Percentiles rank a stretch among this genome's conserved stretches.
phyloP scores from a whole-genome alignment of 2,888 invertebrate genomes.

The Habroteleia sp. region DNA sequence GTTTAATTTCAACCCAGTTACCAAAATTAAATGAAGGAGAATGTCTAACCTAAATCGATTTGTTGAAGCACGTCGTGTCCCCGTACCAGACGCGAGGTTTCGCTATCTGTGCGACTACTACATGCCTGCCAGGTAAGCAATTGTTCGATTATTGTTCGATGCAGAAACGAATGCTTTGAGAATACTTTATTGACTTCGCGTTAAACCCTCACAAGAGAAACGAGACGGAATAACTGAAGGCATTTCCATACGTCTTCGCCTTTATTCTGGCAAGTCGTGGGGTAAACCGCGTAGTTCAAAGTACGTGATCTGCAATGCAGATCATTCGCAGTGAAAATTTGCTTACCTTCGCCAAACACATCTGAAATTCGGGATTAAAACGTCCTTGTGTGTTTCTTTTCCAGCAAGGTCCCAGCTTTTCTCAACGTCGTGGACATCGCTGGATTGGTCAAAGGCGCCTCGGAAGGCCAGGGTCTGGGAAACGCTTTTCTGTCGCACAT shows the following conservation, averaged over 20 bases:
- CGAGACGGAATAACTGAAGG: constrained; percentile 78
- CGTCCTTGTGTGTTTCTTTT: constrained; percentile 73
- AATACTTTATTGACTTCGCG: constrained; percentile 71
- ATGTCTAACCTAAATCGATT: constrained; percentile 72
- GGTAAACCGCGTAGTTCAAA: constrained; percentile 68
- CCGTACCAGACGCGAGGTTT: constrained; percentile 96
- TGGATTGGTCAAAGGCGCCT: constrained; percentile 98
- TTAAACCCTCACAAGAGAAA: constrained; percentile 74
- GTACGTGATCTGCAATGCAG: constrained; percentile 80
- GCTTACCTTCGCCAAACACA: constrained; percentile 63
- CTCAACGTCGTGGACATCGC: constrained; percentile 99
- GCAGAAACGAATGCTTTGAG: constrained; percentile 68
- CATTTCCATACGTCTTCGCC: constrained; percentile 78
- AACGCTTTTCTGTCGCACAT: constrained; percentile 99
- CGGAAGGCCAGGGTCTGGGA: constrained; percentile 98
- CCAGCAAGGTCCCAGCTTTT: constrained; percentile 98
- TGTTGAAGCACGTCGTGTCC: constrained; percentile 91
- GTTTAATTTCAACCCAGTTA: constrained; percentile 1
- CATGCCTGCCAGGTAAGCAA: constrained; percentile 93
- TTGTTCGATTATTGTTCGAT: constrained; percentile 70
- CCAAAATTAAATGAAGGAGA: constrained; percentile 1
- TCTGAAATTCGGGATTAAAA: constrained; percentile 51
- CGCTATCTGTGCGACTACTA: constrained; percentile 96
- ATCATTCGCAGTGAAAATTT: constrained; percentile 72
- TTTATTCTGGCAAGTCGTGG: constrained; percentile 72